Base-by-base conservation (phyloP, 2,797 vertebrate species). In the Falco rusticolus region DNA sequence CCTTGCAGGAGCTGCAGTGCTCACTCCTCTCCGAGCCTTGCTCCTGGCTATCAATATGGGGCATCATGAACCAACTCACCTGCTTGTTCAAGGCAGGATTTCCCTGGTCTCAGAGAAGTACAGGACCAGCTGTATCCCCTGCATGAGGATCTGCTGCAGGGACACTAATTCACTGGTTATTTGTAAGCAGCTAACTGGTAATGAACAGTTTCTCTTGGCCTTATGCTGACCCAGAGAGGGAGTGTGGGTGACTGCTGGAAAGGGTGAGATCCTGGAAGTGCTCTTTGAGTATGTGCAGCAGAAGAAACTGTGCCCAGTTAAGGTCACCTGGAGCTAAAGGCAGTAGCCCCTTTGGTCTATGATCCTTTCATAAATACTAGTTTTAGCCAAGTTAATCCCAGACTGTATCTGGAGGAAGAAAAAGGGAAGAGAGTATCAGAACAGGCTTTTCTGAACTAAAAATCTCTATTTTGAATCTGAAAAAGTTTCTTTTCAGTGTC, bases 41-140 rank as follows among this genome's bases (percentile, higher is more conserved):
- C 41, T 70, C 24, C 45, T n/a, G 37, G 20, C 48, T 84, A 0
- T 48, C 13, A 7, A 1, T 6, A 50, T 51, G 19, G 37, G 33
- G 37, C 18, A 17, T 15, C 0, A 0, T 8, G 50, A 41, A n/a
- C 17, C 12, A 20, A 14, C 50, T 69, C 1, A 1, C 22, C 28
- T 57, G 24, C 63, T 50, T 63, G 33, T n/a, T 51, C 29, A 41
- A 41, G 61, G 37, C 68, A 31, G 51, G 25, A 25, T 59, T 64
- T 64, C n/a, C 29, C 21, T 7, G 6, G 20, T 34, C 26, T 93
- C 18, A 19, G 63, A 31, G 29, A 56, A 63, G 43, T 22, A 16
- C 0, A 1, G 33, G 43, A 39, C 34, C 15, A 66, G 9, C 37
- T 56, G 33, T 31, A 68, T 33, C 33, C 22, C 56, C 41, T 45